These are phyloP conservation scores for Operophtera brumata DNA, from an alignment of 2,888 invertebrate genomes.

Conservation along the genomic window DNA sequence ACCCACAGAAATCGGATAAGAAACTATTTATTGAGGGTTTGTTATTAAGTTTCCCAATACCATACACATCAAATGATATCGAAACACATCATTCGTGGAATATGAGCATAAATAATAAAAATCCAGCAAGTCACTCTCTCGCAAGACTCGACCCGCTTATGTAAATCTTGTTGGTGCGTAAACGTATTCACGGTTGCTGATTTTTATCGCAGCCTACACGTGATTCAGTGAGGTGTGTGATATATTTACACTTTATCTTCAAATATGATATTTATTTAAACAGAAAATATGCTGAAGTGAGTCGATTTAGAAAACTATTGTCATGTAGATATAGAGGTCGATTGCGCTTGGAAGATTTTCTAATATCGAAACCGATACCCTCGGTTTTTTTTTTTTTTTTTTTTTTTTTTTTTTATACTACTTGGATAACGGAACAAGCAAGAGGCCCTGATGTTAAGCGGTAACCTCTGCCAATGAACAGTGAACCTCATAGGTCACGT, in stretches of 20 bases:
- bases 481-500: no score
- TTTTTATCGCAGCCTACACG: constrained; percentile 49
- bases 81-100: constrained; percentile 26
- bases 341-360: not conserved
- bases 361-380: no score
- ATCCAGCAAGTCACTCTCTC: constrained; percentile 25
- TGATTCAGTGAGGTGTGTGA: constrained; percentile 52
- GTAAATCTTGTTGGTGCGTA: constrained; percentile 53
- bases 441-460: no score
- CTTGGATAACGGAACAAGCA: no score
- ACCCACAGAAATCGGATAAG: not conserved
- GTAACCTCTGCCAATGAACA: no score
- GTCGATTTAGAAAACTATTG: not conserved
- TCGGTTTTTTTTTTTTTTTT: no score
- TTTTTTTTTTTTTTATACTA: no score
- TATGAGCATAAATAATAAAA: constrained; percentile 30
- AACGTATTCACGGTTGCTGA: constrained; percentile 56
- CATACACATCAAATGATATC: constrained; percentile 14
- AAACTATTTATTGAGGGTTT: not conserved
- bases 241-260: constrained; percentile 42
- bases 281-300: constrained; percentile 12
- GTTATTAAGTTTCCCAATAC: not conserved
- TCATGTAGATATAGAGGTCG: not conserved
- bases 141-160: constrained; percentile 28
- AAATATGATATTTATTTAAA: constrained; percentile 25